A percentile compares a stretch with the other conserved stretches of the same genome.
These are phyloP conservation scores for Xenopus tropicalis DNA, from an alignment of 2,113 vertebrate genomes.

Conservation along the genomic window UCB_Xtro_10.0 CM004444.2:35402001-35402500, in stretches of 20 bases:
- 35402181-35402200: neutral
- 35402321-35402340: neutral
- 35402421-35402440: too few species aligned
- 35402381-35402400: too few species aligned
- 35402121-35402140: constrained; percentile 36
- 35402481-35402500: too few species aligned
- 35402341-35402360: neutral
- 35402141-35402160: neutral
- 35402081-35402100: constrained; percentile 46
- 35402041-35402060: constrained; percentile 33
- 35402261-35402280: neutral
- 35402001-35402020: constrained; percentile 16
- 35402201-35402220: neutral
- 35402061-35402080: constrained; percentile 41
- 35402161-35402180: constrained; percentile 22
- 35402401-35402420: too few species aligned
- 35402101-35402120: constrained; percentile 41
- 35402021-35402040: constrained; percentile 12
- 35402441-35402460: too few species aligned
- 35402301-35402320: too few species aligned
- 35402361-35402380: too few species aligned
- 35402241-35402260: too few species aligned
- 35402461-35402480: too few species aligned
- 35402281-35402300: neutral
- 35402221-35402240: neutral